Percentiles rank a stretch among this genome's conserved stretches.
Conservation (phyloP, 2,113 vertebrate genomes). For the Lophotis ruficrista region DNA sequence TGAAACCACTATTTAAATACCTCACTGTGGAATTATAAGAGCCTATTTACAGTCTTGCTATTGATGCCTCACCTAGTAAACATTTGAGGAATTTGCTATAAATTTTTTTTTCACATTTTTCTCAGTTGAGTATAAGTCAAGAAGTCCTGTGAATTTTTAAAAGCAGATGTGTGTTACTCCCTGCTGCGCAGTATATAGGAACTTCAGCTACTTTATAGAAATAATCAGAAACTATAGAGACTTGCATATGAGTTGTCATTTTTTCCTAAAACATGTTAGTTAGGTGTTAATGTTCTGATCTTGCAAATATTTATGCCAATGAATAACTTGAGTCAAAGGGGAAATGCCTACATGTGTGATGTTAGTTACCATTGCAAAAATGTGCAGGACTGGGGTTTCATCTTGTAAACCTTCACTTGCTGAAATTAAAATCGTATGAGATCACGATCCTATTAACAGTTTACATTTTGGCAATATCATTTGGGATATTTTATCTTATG, state of each 20-base stretch:
- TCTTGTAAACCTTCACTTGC: not conserved
- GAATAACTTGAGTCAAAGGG: not conserved
- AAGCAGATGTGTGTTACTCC: not conserved
- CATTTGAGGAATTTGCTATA: constrained; percentile 49
- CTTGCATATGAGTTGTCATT: not conserved
- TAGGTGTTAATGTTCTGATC: constrained; percentile 17
- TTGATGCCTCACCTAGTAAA: constrained; percentile 26
- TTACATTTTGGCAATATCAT: not conserved
- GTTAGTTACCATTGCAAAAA: not conserved
- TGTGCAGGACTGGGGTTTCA: not conserved
- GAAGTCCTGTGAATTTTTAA: constrained; percentile 6
- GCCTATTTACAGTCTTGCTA: not conserved
- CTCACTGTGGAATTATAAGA: not conserved
- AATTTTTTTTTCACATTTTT: constrained; percentile 10
- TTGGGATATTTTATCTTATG: not conserved
- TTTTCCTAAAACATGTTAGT: not conserved
- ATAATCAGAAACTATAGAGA: not conserved
- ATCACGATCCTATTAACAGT: not conserved
- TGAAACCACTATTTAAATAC: not conserved
- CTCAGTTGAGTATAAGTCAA: not conserved
- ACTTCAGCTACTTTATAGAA: constrained; percentile 4
- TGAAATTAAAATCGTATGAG: constrained; percentile 1
- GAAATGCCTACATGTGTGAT: not conserved
- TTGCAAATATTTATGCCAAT: constrained; percentile 25
- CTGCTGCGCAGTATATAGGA: not conserved